phyloP scores from a whole-genome alignment of 2,888 invertebrate genomes.

The Matsumyia berberina region DNA sequence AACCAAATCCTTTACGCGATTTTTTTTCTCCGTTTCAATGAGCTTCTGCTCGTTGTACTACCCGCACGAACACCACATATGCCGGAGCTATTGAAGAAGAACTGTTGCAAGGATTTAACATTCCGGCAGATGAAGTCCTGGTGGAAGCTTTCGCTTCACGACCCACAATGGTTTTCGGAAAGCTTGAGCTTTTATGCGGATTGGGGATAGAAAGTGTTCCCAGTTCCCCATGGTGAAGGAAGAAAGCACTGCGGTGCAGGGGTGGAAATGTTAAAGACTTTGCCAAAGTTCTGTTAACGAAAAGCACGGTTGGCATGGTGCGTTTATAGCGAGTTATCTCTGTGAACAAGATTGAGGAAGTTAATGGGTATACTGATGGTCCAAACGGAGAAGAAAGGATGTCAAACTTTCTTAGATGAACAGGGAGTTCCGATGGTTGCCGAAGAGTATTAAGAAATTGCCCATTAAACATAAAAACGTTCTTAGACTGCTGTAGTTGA shows the following conservation, averaged over 20 bases:
- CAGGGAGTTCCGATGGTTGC: too few relatives aligned
- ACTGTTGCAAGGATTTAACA: conserved; percentile 54
- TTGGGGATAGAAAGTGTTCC: conserved; percentile 55
- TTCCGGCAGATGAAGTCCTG: conserved; percentile 30
- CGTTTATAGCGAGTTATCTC: too few relatives aligned
- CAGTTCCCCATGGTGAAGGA: conserved; percentile 54
- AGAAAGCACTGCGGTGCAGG: neutral
- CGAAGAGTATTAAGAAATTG: too few relatives aligned
- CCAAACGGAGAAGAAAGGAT: too few relatives aligned
- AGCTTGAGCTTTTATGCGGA: conserved; percentile 27
- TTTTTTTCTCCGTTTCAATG: neutral
- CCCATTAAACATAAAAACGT: too few relatives aligned
- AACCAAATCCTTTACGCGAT: neutral
- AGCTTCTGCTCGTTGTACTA: neutral
- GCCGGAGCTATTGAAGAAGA: conserved; percentile 37
- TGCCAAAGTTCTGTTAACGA: conserved; percentile 6
- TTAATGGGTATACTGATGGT: too few relatives aligned
- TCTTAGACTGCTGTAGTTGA: too few relatives aligned
- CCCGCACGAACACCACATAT: conserved; percentile 23
- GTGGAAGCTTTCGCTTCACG: conserved; percentile 12
- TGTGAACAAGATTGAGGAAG: too few relatives aligned
- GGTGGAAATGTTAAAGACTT: conserved; percentile 29
- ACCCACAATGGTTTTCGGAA: conserved; percentile 41
- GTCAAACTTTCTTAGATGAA: too few relatives aligned
- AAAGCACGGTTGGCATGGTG: neutral